Percentiles rank a stretch among this genome's conserved stretches.
phyloP scores from a whole-genome alignment of 2,113 vertebrate genomes.

The Vulpes vulpes region DNA sequence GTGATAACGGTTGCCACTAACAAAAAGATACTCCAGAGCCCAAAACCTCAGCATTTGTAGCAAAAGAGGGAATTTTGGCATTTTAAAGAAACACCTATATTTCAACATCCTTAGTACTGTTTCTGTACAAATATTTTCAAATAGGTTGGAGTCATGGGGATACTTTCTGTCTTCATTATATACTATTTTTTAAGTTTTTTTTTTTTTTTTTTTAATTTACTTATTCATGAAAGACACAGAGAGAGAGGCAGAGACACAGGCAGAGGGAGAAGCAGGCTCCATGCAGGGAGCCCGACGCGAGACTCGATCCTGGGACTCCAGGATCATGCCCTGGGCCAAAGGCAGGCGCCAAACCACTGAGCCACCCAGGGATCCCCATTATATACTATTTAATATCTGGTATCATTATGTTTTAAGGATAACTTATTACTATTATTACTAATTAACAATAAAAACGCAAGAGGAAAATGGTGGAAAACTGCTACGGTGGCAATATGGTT shows the following conservation, averaged over 20 bases:
- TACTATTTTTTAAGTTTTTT: no score
- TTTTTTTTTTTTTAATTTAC: no score
- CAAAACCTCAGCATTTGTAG: neutral
- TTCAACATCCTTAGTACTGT: neutral
- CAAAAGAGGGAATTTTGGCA: neutral
- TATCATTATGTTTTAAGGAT: neutral
- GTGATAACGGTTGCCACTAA: constrained; percentile 56
- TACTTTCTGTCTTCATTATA: neutral
- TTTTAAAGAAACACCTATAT: neutral
- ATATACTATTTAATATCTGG: neutral
- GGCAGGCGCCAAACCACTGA: no score
- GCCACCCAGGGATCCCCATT: neutral
- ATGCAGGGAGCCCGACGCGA: no score
- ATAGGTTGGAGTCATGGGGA: neutral
- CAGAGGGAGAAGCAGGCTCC: no score
- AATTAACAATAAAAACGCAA: neutral
- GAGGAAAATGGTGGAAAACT: neutral
- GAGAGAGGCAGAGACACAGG: no score
- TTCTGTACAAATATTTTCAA: neutral
- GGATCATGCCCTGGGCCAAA: no score
- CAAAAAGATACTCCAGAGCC: constrained; percentile 19
- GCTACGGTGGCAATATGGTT: neutral
- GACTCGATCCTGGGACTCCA: no score
- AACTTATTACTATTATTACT: neutral
- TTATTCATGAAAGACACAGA: no score